These are phyloP conservation scores for Drosophila seguyi DNA, from an alignment of 1,140 invertebrate species.

Conservation along the genomic window DNA sequence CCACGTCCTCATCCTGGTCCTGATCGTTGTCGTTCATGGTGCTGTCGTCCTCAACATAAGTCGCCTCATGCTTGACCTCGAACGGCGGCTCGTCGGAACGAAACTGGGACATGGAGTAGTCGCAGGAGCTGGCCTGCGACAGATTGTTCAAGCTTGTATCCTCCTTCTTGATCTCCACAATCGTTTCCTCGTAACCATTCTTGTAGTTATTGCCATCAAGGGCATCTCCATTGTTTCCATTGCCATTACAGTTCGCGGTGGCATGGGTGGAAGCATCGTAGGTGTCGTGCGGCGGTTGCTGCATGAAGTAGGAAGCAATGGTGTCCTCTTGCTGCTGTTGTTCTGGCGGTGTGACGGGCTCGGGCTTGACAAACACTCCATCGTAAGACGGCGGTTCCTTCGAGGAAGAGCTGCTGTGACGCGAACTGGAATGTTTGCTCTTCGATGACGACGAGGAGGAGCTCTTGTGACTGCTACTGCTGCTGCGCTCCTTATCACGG, in stretches of 20 bases:
- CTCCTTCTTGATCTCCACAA: conserved; percentile 71
- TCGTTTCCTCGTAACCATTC: conserved; percentile 75
- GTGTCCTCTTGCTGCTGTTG: too few species aligned
- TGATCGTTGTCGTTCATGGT: conserved; percentile 84
- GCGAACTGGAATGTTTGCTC: conserved; percentile 85
- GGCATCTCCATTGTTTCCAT: conserved; percentile 23
- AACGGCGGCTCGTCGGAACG: conserved; percentile 86
- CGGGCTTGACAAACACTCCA: conserved; percentile 80
- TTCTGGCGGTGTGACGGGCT: too few species aligned
- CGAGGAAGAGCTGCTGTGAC: conserved; percentile 71
- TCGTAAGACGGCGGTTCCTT: conserved; percentile 72
- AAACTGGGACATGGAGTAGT: conserved; percentile 89
- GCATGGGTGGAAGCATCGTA: conserved; percentile 5
- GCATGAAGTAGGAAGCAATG: too few species aligned
- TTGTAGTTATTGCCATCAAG: conserved; percentile 77
- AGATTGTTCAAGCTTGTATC: conserved; percentile 84
- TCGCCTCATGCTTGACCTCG: conserved; percentile 68
- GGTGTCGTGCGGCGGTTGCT: conserved; percentile 1
- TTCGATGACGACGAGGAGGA: conserved; percentile 78
- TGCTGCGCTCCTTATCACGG: conserved; percentile 57
- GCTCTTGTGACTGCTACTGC: conserved; percentile 78
- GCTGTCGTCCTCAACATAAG: conserved; percentile 66
- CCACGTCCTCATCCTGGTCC: conserved; percentile 86
- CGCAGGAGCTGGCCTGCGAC: conserved; percentile 88
- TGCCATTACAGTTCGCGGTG: conserved; percentile 36